phyloP scores from a whole-genome alignment of 2,113 vertebrate species.

The Brachirus orientalis region DNA sequence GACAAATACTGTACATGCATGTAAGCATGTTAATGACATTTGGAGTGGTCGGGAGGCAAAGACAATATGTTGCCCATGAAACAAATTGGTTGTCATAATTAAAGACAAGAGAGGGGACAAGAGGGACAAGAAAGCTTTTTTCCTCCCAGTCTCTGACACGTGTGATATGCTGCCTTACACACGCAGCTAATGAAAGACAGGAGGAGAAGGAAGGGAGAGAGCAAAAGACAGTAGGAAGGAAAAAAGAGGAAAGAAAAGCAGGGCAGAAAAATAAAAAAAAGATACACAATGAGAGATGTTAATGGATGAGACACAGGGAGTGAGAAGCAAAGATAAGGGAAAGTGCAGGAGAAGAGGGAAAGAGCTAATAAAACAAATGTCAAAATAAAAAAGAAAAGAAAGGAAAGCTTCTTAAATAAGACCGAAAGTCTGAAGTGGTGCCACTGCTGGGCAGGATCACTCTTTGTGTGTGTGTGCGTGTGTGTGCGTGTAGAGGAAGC shows the following conservation, averaged over 20 bases:
- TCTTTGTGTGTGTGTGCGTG: conserved; percentile 25
- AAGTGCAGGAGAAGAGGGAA: conserved; percentile 1
- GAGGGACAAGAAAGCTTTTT: no score
- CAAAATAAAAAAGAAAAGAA: conserved; percentile 9
- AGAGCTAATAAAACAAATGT: conserved; percentile 49
- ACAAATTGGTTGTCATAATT: conserved; percentile 62
- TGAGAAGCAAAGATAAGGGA: background rate
- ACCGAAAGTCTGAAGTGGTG: conserved; percentile 24
- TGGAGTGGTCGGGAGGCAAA: conserved; percentile 27
- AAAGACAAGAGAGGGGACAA: no score
- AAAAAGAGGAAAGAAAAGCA: conserved; percentile 24
- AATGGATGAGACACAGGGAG: conserved; percentile 20
- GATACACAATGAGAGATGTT: conserved; percentile 29
- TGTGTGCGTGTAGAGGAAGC: conserved; percentile 50
- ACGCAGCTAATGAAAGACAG: conserved; percentile 42
- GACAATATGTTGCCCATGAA: conserved; percentile 51
- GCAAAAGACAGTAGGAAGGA: background rate
- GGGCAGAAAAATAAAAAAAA: conserved; percentile 31
- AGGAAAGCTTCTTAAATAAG: conserved; percentile 19
- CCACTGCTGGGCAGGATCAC: conserved; percentile 3
- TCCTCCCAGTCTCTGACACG: no score
- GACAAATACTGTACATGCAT: background rate
- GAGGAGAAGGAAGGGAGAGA: conserved; percentile 3
- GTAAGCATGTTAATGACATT: conserved; percentile 35
- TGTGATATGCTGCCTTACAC: conserved; percentile 25